Percentiles rank a stretch among this genome's conserved stretches.
Evolutionary conservation across 2,888 invertebrate species (phyloP).

Genomic region (Drosophila colorata): DNA sequence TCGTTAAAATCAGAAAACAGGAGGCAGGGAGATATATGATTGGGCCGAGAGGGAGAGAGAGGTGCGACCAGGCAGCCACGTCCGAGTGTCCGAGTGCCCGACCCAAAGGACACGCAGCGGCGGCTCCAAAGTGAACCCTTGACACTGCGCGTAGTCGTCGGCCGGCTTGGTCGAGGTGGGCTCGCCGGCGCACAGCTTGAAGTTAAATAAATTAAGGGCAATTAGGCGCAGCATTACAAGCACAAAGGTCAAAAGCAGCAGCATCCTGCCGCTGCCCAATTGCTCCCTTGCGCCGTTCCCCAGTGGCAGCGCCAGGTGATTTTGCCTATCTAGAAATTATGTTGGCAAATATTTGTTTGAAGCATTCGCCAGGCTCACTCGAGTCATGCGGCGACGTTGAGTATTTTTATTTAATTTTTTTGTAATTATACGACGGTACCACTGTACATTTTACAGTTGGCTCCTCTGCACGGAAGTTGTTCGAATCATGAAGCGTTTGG

Average conservation of each 20-base stretch:
- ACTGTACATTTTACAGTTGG: constrained; percentile 64
- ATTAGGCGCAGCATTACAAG: constrained; percentile 73
- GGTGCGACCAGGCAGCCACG: constrained; percentile 18
- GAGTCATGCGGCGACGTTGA: constrained; percentile 29
- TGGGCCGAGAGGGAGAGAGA: neutral
- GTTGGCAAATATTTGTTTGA: constrained; percentile 60
- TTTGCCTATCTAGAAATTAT: constrained; percentile 58
- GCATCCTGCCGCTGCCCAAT: constrained; percentile 36
- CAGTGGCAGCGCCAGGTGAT: constrained; percentile 56
- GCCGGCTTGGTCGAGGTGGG: neutral
- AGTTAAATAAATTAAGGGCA: constrained; percentile 80
- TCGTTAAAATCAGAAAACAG: constrained; percentile 42
- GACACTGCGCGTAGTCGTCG: constrained; percentile 50
- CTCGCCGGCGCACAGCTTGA: constrained; percentile 70
- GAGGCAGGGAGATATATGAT: constrained; percentile 2
- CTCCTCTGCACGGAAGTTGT: constrained; percentile 65
- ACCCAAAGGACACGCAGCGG: constrained; percentile 66
- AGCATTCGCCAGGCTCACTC: constrained; percentile 24
- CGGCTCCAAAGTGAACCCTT: constrained; percentile 66
- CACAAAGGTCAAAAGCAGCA: constrained; percentile 68
- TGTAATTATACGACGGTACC: constrained; percentile 62
- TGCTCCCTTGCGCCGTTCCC: constrained; percentile 34
- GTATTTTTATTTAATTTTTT: constrained; percentile 10
- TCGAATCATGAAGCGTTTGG: constrained; percentile 29
- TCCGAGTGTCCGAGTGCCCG: constrained; percentile 60